Evolutionary conservation across 2,113 vertebrate species (phyloP).

Genomic region (Procavia capensis): DNA sequence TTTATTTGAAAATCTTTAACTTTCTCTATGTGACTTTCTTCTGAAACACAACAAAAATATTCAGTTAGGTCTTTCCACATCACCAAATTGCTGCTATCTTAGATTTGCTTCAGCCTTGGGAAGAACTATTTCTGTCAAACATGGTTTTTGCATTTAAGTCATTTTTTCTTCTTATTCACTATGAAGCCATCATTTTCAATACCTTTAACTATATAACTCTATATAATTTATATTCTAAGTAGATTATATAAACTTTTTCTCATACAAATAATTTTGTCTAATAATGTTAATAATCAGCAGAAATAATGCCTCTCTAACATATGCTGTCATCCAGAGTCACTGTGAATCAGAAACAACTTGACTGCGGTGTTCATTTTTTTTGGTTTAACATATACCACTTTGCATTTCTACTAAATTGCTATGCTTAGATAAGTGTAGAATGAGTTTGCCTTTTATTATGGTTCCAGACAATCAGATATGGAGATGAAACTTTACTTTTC

Average conservation of each 20-base stretch:
- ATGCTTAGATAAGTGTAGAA: not conserved
- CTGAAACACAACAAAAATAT: not conserved
- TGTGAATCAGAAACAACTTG: too few species aligned
- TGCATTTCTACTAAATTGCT: not conserved
- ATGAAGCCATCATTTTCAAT: not conserved
- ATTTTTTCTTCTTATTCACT: not conserved
- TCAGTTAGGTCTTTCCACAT: not conserved
- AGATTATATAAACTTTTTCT: not conserved
- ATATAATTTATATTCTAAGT: not conserved
- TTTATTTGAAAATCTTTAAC: not conserved
- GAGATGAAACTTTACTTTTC: not conserved
- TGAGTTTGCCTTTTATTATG: not conserved
- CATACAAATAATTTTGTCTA: not conserved
- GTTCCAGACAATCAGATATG: not conserved
- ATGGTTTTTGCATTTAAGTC: not conserved
- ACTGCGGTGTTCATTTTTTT: too few species aligned
- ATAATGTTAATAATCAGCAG: not conserved
- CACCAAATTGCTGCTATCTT: not conserved
- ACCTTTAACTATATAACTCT: not conserved
- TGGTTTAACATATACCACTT: too few species aligned
- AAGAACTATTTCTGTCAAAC: not conserved
- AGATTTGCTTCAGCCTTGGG: not conserved
- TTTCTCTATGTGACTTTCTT: not conserved
- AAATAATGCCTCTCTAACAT: not conserved
- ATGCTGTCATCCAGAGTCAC: too few species aligned